Base-by-base conservation (phyloP, 64 coral and sea anemone species). In the Montipora efflorescens region DNA sequence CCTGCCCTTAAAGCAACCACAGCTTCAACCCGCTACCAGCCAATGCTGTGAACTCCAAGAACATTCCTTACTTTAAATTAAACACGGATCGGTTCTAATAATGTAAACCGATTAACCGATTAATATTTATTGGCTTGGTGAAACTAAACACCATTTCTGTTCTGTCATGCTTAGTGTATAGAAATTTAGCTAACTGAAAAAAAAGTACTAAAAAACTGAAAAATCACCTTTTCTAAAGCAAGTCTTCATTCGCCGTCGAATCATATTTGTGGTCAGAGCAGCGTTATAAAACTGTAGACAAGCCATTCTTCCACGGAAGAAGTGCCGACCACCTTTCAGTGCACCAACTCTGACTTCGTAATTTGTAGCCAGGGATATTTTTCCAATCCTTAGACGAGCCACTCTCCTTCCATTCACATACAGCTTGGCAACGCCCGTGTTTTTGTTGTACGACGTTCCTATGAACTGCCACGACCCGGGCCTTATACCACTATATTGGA, bases 221-320 rank as follows among this genome's bases (percentile, higher is more conserved):
- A 55, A 67, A 67, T 76, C 70, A 90, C 93, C 82, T 86, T 50
- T 90, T 90, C 93, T 74, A 75, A 94, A 94, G 79, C 93, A 94
- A 22, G 79, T 72, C 59, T 75, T 81, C 58, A 64, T 89, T 48
- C 93, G 93, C 59, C 49, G 50, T 47, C 50, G 71, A 57, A 95
- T 94, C 74, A 90, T 80, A 18, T 83, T 79, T 3, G 59, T 76
- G 8, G 43, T 86, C 47, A 95, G 73, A 8, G 93, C 88, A 4
- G 28, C 84, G 61, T 48, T 90, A 25, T 86, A 95, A 59, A 95
- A 22, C 46, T 95, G 93, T 16, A 95, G 2, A 23, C 93, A 95
- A 0, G 93, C 70, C 6, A 95, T 59, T 86, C 88, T 74, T 85
- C 88, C 87, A 5, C 67, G 81, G 80, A 94, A 94, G 70, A 84